Percentiles rank a stretch among this genome's conserved stretches.
Conservation (phyloP, 2,888 invertebrate genomes). For the Oxytorus armatus region DNA sequence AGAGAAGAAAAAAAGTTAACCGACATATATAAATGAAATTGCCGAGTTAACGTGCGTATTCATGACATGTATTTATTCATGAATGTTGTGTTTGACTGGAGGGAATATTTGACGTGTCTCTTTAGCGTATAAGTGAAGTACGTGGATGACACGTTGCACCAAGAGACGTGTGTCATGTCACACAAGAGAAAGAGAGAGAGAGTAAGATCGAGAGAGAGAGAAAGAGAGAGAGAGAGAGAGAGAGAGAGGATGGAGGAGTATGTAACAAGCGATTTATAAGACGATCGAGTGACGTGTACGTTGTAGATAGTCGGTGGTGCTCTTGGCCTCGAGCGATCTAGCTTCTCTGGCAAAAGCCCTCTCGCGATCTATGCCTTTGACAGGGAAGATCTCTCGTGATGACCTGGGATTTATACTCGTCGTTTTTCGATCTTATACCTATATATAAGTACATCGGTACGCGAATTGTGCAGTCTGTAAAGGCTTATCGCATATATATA, state of each 20-base stretch:
- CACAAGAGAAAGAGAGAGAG: slow-evolving; percentile 10
- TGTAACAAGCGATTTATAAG: slow-evolving; percentile 53
- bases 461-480: slow-evolving; percentile 16
- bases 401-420: slow-evolving; percentile 76
- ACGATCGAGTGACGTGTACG: slow-evolving; percentile 61
- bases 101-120: slow-evolving; percentile 56
- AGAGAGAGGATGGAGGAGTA: slow-evolving; percentile 23
- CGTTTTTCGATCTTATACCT: slow-evolving; percentile 46
- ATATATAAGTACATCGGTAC: slow-evolving; percentile 17
- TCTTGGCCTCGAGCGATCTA: slow-evolving; percentile 62
- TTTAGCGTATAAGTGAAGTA: slow-evolving; percentile 53
- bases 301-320: slow-evolving; percentile 30
- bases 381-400: slow-evolving; percentile 72
- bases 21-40: slow-evolving; percentile 3
- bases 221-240: slow-evolving; percentile 10
- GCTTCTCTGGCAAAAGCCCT: slow-evolving; percentile 37
- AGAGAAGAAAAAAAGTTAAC: too few relatives aligned
- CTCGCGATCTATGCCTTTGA: slow-evolving; percentile 56
- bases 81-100: slow-evolving; percentile 57
- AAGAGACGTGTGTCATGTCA: slow-evolving; percentile 57
- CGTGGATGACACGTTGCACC: slow-evolving; percentile 56
- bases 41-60: slow-evolving; percentile 32
- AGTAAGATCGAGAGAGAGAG: too few relatives aligned
- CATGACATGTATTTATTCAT: slow-evolving; percentile 56
- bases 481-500: slow-evolving; percentile 38